Base-by-base conservation (phyloP, 2,797 vertebrate genomes). In the Macroramphosus scolopax region DNA sequence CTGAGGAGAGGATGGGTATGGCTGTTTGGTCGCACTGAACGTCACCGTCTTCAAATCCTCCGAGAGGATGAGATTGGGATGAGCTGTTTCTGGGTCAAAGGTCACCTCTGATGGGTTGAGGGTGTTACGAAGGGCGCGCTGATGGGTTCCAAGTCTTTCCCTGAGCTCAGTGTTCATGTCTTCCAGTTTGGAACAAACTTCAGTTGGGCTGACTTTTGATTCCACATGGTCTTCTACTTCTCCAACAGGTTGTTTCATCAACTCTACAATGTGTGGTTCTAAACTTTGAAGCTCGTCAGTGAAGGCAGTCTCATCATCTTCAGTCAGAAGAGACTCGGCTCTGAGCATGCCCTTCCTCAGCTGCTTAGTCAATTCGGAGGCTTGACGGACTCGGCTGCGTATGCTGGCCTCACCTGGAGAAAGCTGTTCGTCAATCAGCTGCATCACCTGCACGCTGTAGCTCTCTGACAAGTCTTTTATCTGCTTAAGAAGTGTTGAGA, bases 41-140 rank as follows among this genome's bases (percentile, higher is more conserved):
- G 77, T 83, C 45, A 80, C 81, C 0, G 81, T 85, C 72, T 90
- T 90, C 53, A 85, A 56, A 51, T 91, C 87, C 14, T 82, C 87
- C 0, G 90, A 91, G 8, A 92, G 75, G 16, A 87, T 2, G 0
- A 92, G 82, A 55, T 83, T 88, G 8, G 87, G 88, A 38, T 89
- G 88, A 18, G 68, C 68, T 0, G 89, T 91, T 8, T 89, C 77
- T 0, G 65, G 75, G 71, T 91, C 81, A 63, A 90, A 90, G 3
- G 87, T 89, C 53, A 90, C 75, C 52, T 91, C 89, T 5, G 87
- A 89, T 6, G 88, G 88, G 68, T 91, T 90, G 16, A 92, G 50
- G 28, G 77, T 42, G 36, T 66, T 81, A 4, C 80, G 78, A 24
- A 90, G 54, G 10, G 63, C 75, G 13, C 81, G 80, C 37, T 91